phyloP scores from a whole-genome alignment of 2,113 vertebrate genomes.

The Butastur rufipennis region DNA sequence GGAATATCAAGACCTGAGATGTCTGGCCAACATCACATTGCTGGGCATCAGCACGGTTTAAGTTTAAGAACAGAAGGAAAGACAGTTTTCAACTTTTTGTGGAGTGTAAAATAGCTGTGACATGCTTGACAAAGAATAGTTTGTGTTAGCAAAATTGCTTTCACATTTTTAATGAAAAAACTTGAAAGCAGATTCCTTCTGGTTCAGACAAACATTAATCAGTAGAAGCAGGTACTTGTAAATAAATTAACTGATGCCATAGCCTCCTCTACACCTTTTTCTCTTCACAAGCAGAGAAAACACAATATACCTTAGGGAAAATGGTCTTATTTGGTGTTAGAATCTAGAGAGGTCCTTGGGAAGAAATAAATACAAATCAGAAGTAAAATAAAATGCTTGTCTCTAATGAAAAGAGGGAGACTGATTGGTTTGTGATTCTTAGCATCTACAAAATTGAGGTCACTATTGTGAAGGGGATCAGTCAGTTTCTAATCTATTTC shows the following conservation, averaged over 20 bases:
- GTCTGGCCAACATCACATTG: not conserved
- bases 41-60: not conserved
- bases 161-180: slow-evolving; percentile 63
- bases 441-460: slow-evolving; percentile 57
- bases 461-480: slow-evolving; percentile 28
- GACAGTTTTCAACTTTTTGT: slow-evolving; percentile 16
- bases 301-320: slow-evolving; percentile 35
- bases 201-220: slow-evolving; percentile 60
- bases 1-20: not conserved
- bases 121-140: slow-evolving; percentile 13
- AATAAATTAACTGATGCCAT: slow-evolving; percentile 65
- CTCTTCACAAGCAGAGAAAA: slow-evolving; percentile 41
- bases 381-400: slow-evolving; percentile 52
- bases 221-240: slow-evolving; percentile 51
- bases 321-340: slow-evolving; percentile 2
- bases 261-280: slow-evolving; percentile 17
- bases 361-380: slow-evolving; percentile 50
- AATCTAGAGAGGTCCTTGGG: not conserved
- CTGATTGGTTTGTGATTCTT: slow-evolving; percentile 31
- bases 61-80: not conserved
- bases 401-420: slow-evolving; percentile 25
- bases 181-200: slow-evolving; percentile 48
- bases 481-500: slow-evolving; percentile 50
- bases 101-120: slow-evolving; percentile 2
- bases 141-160: slow-evolving; percentile 60